Conservation (phyloP, 2,113 vertebrate species). For the Pagrus major region DNA sequence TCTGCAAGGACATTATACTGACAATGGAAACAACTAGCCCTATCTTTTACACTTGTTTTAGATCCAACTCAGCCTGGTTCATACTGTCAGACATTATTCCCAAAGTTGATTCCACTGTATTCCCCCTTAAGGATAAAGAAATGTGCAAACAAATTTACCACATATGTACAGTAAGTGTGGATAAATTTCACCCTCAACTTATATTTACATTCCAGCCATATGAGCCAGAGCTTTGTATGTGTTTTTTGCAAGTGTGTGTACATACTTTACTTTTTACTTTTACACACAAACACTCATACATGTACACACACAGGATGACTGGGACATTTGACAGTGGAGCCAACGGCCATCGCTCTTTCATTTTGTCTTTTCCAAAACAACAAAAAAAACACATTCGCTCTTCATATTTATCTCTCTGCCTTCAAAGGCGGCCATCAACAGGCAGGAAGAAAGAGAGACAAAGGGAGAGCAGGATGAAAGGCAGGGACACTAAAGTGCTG, state of each 20-base stretch:
- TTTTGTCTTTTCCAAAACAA: conserved; percentile 61
- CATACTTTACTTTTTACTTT: too few relatives aligned
- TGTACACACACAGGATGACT: neutral
- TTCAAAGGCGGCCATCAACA: conserved; percentile 68
- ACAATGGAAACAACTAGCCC: too few relatives aligned
- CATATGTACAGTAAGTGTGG: neutral
- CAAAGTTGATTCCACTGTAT: neutral
- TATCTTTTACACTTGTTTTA: neutral
- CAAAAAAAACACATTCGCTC: conserved; percentile 50
- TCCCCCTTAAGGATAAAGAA: neutral
- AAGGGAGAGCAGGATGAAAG: conserved; percentile 68
- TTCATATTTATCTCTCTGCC: conserved; percentile 52
- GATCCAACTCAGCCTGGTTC: neutral
- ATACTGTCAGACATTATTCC: neutral
- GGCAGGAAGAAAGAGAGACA: conserved; percentile 62
- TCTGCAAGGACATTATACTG: too few relatives aligned
- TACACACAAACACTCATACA: neutral
- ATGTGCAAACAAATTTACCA: neutral
- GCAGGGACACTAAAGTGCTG: conserved; percentile 62
- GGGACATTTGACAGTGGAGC: conserved; percentile 38
- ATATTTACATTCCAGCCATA: neutral
- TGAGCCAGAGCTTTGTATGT: neutral
- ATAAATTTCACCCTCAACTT: neutral
- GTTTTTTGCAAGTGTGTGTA: neutral
- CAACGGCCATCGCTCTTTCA: conserved; percentile 49